Evolutionary conservation across 2,797 vertebrate species (phyloP), one percentile per base, ranked within the genome.

Genomic region (Pangasius krempfi): DNA sequence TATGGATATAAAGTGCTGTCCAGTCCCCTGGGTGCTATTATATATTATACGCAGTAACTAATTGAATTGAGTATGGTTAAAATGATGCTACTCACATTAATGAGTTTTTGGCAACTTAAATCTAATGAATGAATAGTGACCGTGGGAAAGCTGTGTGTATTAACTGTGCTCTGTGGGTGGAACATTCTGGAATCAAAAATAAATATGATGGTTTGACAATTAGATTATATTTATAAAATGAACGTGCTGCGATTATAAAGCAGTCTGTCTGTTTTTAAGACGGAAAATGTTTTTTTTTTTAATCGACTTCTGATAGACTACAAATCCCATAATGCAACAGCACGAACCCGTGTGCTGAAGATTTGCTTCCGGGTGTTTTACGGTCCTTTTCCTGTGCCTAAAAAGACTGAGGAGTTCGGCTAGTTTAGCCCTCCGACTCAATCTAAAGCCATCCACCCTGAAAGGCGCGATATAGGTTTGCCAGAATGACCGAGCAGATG

Each of bases 401-500:
- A 88, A 80, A 47, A 82, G 66, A 64, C 75, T 84, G 91, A 84
- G 86, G 60, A 86, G 86, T 56, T 33, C 9, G 90, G 88, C 83
- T 85, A 44, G 27, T 37, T 30, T 52, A 68, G 82, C 73, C 91
- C 54, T 88, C 83, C 68, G 27, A 33, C 72, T 87, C 86, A 94
- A 96, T 96, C 95, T 91, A 91, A 66, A 85, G 88, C 80, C 91
- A 93, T 91, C 91, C 22, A 83, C 85, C 87, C 87, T 78, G 86
- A 91, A 72, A 87, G 87, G 89, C 30, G 89, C 82, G 85, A 87
- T 84, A 81, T 16, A 87, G 16, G 75, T 52, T 86, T 25, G 52
- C 78, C 83, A 84, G 76, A 83, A 96, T 95, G 96, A 96, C 95
- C 86, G 95, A 96, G 60, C 96, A 97, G 93, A 96, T 96, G 96